A percentile compares a stretch with the other conserved stretches of the same genome.
These are phyloP conservation scores for Dynastes grantii DNA, from an alignment of 2,888 invertebrate species.

Conservation along the genomic window DNA sequence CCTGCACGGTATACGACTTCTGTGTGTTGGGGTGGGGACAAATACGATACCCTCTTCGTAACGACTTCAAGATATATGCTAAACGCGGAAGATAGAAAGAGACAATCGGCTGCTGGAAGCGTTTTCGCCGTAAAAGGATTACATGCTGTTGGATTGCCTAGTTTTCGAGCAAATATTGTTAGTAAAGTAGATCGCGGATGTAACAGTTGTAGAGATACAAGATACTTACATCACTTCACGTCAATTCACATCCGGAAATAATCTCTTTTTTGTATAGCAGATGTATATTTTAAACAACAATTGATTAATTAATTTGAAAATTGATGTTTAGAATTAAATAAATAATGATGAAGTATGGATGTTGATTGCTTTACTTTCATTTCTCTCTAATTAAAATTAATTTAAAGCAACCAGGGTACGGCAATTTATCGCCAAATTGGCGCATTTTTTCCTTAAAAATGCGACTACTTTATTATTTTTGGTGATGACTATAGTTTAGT, in stretches of 20 bases:
- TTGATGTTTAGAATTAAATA: too few relatives aligned
- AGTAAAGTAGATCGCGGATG: conserved; percentile 48
- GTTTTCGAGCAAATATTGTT: conserved; percentile 63
- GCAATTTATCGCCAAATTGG: too few relatives aligned
- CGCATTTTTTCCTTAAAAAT: too few relatives aligned
- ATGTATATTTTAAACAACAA: too few relatives aligned
- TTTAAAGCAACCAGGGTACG: too few relatives aligned
- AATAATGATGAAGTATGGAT: too few relatives aligned
- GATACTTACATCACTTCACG: too few relatives aligned
- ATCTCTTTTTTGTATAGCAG: not conserved
- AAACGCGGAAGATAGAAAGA: conserved; percentile 60
- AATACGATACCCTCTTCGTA: conserved; percentile 76
- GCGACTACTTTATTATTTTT: too few relatives aligned
- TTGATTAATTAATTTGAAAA: too few relatives aligned
- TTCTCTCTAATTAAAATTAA: too few relatives aligned
- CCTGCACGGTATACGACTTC: conserved; percentile 77
- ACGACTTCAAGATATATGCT: conserved; percentile 72
- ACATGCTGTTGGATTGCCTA: conserved; percentile 63
- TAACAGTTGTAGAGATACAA: conserved; percentile 1
- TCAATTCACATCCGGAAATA: not conserved
- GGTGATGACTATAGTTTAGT: too few relatives aligned
- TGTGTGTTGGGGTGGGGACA: conserved; percentile 77
- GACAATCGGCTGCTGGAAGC: conserved; percentile 71
- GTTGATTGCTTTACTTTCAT: too few relatives aligned
- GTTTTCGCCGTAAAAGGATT: conserved; percentile 65